phyloP scores from a whole-genome alignment of 2,888 invertebrate species.

The Lycaena phlaeas region DNA sequence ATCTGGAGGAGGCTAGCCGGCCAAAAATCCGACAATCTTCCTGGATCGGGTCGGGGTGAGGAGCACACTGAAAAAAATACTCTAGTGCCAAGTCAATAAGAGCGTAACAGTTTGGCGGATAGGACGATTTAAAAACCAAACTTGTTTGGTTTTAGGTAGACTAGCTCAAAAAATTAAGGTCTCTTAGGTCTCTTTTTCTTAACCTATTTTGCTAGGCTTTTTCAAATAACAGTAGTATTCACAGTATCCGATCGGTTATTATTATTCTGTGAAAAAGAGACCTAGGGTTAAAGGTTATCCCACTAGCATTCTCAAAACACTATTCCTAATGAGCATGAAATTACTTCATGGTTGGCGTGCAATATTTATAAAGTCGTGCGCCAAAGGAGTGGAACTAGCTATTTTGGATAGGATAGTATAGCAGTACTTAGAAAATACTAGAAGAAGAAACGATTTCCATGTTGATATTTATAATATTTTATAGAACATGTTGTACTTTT shows the following conservation, averaged over 20 bases:
- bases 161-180: not conserved
- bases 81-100: slow-evolving; percentile 70
- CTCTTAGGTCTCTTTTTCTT: slow-evolving; percentile 1
- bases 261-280: slow-evolving; percentile 23
- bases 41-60: slow-evolving; percentile 74
- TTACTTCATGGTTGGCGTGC: slow-evolving; percentile 32
- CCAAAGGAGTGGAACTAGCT: slow-evolving; percentile 1
- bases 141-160: not conserved
- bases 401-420: not conserved
- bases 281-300: slow-evolving; percentile 41
- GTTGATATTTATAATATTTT: not conserved
- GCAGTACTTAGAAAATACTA: not conserved
- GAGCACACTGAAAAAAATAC: slow-evolving; percentile 72
- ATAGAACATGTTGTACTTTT: no score
- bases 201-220: not conserved
- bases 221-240: slow-evolving; percentile 1
- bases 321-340: slow-evolving; percentile 67
- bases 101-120: slow-evolving; percentile 59
- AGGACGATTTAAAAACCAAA: slow-evolving; percentile 27
- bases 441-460: slow-evolving; percentile 1
- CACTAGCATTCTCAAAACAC: slow-evolving; percentile 70
- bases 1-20: slow-evolving; percentile 73
- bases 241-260: no score
- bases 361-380: slow-evolving; percentile 1
- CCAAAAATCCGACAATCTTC: slow-evolving; percentile 60